Evolutionary conservation across 2,113 vertebrate genomes (phyloP).

Genomic region (Centropus unirufus): DNA sequence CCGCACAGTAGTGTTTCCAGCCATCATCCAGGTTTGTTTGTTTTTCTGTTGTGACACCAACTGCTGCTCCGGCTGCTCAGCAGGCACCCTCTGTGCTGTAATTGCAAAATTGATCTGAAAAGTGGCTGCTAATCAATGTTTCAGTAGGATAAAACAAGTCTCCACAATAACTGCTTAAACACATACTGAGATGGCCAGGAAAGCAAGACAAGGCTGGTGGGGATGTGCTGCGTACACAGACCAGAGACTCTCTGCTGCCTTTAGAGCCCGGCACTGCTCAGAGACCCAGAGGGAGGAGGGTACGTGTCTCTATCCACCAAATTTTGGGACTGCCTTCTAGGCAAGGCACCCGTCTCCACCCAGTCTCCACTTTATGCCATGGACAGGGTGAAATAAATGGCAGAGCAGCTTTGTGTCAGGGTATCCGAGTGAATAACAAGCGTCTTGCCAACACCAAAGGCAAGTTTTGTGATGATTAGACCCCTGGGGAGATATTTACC

Average conservation of each 20-base stretch:
- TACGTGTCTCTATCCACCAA: background rate
- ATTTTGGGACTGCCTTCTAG: background rate
- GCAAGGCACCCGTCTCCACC: background rate
- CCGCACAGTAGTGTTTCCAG: slow-evolving; percentile 1
- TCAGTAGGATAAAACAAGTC: background rate
- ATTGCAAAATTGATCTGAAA: background rate
- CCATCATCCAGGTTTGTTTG: background rate
- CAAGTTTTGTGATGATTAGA: background rate
- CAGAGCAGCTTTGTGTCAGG: background rate
- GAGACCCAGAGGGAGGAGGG: background rate
- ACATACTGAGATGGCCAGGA: background rate
- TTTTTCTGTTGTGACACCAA: background rate
- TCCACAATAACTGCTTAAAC: background rate
- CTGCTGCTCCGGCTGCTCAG: slow-evolving; percentile 27
- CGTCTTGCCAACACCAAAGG: background rate
- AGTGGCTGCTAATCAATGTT: background rate
- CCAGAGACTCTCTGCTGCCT: background rate
- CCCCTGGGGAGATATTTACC: background rate
- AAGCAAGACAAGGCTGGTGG: background rate
- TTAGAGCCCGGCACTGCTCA: background rate
- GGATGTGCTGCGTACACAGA: background rate
- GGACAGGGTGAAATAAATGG: background rate
- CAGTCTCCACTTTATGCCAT: background rate
- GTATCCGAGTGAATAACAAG: background rate
- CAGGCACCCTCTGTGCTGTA: background rate